Conservation (phyloP, 2,113 vertebrate species). For the Genyomyrus donnyi region DNA sequence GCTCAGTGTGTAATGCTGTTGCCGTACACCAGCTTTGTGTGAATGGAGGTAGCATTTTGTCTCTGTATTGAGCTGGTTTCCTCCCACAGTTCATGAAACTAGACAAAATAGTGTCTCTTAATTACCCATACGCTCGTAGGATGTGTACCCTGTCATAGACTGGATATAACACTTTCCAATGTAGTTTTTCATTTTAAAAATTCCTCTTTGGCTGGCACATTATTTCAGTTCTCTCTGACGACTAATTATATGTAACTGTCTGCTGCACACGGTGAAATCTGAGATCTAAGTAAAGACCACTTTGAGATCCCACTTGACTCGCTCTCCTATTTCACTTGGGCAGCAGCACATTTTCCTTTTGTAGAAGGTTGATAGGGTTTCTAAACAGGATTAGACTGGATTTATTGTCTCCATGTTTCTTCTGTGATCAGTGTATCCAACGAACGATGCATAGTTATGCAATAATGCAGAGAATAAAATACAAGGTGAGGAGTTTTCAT, state of each 20-base stretch:
- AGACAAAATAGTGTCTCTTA: not conserved
- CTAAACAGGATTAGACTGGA: not conserved
- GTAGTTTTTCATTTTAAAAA: not conserved
- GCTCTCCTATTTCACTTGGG: not conserved
- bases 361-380: not conserved
- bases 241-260: not conserved
- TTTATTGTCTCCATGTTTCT: not conserved
- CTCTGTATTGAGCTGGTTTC: not conserved
- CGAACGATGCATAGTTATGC: not conserved
- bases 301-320: slow-evolving; percentile 18
- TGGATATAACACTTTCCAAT: not conserved
- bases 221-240: not conserved
- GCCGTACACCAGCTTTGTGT: not conserved
- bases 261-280: not conserved
- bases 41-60: not conserved
- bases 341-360: not conserved
- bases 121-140: not conserved
- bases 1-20: not conserved
- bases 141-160: not conserved
- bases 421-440: not conserved
- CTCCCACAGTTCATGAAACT: not conserved
- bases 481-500: not conserved
- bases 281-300: slow-evolving; percentile 19
- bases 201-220: not conserved
- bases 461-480: not conserved